A percentile compares a stretch with the other conserved stretches of the same genome.
Conservation (phyloP, 2,797 vertebrate genomes). For the Tangara arthus region DNA sequence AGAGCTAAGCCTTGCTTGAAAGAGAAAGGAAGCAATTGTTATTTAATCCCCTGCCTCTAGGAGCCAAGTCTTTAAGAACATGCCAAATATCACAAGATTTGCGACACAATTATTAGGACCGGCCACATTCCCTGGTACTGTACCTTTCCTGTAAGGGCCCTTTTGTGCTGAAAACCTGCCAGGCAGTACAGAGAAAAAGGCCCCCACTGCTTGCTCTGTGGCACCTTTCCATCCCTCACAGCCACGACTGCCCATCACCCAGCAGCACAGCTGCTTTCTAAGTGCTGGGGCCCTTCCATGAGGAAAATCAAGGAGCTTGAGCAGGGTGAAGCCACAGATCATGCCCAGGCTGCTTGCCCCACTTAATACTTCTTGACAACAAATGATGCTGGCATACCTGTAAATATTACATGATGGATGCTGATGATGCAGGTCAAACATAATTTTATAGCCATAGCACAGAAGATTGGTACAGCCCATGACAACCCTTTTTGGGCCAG, state of each 20-base stretch:
- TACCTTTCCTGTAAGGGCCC: background rate
- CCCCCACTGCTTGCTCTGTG: accelerated
- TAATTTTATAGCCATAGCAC: background rate
- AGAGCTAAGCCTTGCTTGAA: slow-evolving; percentile 38
- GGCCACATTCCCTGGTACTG: background rate
- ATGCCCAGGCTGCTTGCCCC: accelerated
- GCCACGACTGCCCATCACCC: accelerated
- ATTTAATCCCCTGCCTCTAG: slow-evolving; percentile 16
- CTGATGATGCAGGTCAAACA: background rate
- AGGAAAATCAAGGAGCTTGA: background rate
- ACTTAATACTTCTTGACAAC: background rate
- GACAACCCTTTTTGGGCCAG: background rate
- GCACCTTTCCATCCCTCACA: background rate
- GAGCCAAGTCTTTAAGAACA: slow-evolving; percentile 25
- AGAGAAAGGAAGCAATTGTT: slow-evolving; percentile 49
- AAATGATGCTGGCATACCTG: background rate
- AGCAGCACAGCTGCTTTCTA: background rate
- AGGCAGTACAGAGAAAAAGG: background rate
- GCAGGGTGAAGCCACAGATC: background rate
- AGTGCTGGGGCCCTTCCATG: accelerated
- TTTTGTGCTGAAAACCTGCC: background rate
- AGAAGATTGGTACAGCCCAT: background rate
- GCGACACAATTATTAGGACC: background rate
- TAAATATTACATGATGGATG: background rate
- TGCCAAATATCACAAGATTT: slow-evolving; percentile 48